Base-by-base conservation (phyloP, 2,113 vertebrate species). In the Dunckerocampus dactyliophorus region DNA sequence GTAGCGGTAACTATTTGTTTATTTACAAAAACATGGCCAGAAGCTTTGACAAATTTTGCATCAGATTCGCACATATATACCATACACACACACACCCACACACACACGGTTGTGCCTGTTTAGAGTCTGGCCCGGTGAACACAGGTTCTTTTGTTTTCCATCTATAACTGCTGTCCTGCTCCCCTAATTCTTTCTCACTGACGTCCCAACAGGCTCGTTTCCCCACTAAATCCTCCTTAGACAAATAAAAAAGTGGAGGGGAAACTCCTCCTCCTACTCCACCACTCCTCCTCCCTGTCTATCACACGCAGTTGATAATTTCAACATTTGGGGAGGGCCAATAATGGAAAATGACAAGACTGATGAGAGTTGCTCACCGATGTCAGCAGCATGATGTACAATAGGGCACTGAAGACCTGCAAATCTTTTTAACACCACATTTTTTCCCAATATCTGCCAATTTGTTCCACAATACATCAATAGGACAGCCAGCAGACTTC, bases 101-200 rank as follows among this genome's bases (percentile, higher is more conserved):
- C 45, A 59, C 21, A 54, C 37, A 11, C 37, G 48, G 43, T 57
- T 10, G 60, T 31, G 69, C 67, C 66, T 69, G 65, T 74, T 76
- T 24, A 42, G 34, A 53, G 61, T 81, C 71, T 80, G 82, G 65
- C 63, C 65, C 28, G 8, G 53, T 34, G 76, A 81, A 85, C 83
- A 85, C 75, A 83, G 72, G 69, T 78, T 70, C 73, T 83, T 82
- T 84, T 87, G 82, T 83, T 75, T 77, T 61, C 68, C 61, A 48
- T 70, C 19, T 56, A 7, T 22, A 67, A 66, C 37, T 17, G 21
- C 34, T 47, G 63, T 56, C 63, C 42, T 48, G 45, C 69, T 69
- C 62, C 72, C 71, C 65, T 67, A 52, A 24, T 47, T 68, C 50
- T 31, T 71, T 74, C 76, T 62, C 73, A 47, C n/a, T 82, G 75